These are phyloP conservation scores for Lysandra coridon DNA, from an alignment of 2,888 invertebrate genomes.

Conservation along the genomic window DNA sequence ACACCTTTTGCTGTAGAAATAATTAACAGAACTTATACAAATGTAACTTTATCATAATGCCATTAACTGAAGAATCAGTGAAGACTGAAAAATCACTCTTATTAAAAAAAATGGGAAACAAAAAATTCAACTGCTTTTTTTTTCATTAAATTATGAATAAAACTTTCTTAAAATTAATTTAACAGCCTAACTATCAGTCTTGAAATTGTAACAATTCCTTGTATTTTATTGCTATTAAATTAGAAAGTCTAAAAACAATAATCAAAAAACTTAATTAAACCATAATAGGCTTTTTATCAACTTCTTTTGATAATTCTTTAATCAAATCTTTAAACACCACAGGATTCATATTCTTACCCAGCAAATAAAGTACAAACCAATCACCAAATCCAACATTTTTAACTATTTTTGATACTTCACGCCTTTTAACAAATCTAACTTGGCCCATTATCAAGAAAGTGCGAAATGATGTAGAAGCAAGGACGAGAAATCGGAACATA, in stretches of 20 bases:
- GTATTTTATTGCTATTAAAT: background rate
- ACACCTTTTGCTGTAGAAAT: background rate
- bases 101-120: background rate
- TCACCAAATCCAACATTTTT: conserved; percentile 83
- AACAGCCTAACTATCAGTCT: conserved; percentile 17
- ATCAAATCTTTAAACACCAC: conserved; percentile 84
- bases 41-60: background rate
- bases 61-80: background rate
- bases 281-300: conserved; percentile 57
- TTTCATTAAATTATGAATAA: background rate
- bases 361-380: conserved; percentile 88
- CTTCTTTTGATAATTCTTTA: conserved; percentile 69
- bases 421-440: conserved; percentile 75
- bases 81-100: background rate
- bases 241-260: background rate
- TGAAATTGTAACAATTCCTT: background rate
- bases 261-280: conserved; percentile 47
- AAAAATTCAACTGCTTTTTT: background rate
- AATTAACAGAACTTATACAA: background rate
- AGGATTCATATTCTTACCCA: conserved; percentile 88
- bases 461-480: conserved; percentile 80
- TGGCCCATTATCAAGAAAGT: conserved; percentile 82
- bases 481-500: conserved; percentile 82
- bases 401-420: conserved; percentile 75
- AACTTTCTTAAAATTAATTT: conserved; percentile 22